Percentiles rank a stretch among this genome's conserved stretches.
Evolutionary conservation across 2,888 invertebrate species (phyloP).

Genomic region (Macropis europaea): DNA sequence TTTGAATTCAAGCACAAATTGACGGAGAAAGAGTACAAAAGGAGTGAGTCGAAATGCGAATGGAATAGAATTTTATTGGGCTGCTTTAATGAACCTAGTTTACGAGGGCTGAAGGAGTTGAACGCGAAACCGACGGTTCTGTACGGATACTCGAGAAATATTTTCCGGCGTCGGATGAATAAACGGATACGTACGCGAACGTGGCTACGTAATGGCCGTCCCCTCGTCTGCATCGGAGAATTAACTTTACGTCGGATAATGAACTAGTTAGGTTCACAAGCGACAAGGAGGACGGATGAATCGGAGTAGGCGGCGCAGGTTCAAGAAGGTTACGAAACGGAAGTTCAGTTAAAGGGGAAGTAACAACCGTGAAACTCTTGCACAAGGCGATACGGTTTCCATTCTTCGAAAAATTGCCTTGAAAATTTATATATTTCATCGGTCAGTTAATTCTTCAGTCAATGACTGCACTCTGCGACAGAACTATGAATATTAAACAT

Average conservation of each 20-base stretch:
- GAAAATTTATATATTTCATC: conserved; percentile 8
- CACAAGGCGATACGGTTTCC: conserved; percentile 9
- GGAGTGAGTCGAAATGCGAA: too few species aligned
- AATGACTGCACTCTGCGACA: too few species aligned
- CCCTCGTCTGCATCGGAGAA: conserved; percentile 30
- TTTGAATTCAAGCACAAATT: too few species aligned
- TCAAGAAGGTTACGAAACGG: conserved; percentile 50
- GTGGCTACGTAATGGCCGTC: conserved; percentile 20
- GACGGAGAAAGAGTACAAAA: too few species aligned
- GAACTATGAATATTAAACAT: too few species aligned
- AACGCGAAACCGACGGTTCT: neutral
- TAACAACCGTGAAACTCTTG: conserved; percentile 18
- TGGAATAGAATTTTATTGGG: conserved; percentile 18
- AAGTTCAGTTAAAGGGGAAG: conserved; percentile 42
- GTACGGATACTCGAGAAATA: conserved; percentile 8
- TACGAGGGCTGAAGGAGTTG: neutral
- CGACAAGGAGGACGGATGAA: conserved; percentile 45
- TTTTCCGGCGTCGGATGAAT: conserved; percentile 11
- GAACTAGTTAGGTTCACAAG: conserved; percentile 56
- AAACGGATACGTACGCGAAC: conserved; percentile 17
- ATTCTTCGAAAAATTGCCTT: neutral
- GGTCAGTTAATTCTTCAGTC: neutral
- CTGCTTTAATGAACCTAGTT: conserved; percentile 17
- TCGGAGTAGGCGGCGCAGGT: conserved; percentile 30
- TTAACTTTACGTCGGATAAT: conserved; percentile 58